These are phyloP conservation scores for Cladorhizidae sp. DNA, from an alignment of 37 sponge, comb jelly and placozoan genomes.

Conservation along the genomic window DNA sequence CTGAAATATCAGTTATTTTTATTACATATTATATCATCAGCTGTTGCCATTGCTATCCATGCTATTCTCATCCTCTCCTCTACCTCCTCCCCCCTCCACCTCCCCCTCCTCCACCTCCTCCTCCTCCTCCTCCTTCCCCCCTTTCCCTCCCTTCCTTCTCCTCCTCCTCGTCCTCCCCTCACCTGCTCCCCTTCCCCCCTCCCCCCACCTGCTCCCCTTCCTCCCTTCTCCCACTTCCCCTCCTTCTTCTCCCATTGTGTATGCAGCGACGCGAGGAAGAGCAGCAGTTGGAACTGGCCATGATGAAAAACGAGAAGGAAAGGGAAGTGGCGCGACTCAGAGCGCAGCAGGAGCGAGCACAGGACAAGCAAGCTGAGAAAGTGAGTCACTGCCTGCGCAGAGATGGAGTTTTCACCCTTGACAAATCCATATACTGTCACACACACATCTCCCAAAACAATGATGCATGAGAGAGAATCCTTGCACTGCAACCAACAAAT, in stretches of 20 bases:
- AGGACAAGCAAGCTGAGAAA: conserved; percentile 98
- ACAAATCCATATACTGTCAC: background rate
- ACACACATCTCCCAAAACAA: too few relatives aligned
- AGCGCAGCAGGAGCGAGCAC: conserved; percentile 96
- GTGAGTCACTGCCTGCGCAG: conserved; percentile 27
- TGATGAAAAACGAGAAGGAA: conserved; percentile 92
- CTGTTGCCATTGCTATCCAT: background rate
- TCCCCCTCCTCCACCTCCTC: background rate
- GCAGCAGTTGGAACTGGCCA: conserved; percentile 81
- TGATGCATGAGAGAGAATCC: too few relatives aligned
- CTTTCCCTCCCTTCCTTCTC: conserved; percentile 4
- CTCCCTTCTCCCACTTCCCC: background rate
- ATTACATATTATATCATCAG: too few relatives aligned
- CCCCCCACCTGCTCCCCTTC: too few relatives aligned
- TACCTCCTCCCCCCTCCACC: background rate
- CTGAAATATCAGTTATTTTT: background rate
- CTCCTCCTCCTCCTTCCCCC: too few relatives aligned
- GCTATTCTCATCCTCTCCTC: background rate
- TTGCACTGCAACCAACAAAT: too few relatives aligned
- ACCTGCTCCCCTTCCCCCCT: too few relatives aligned
- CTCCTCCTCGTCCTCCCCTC: background rate
- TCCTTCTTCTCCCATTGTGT: background rate
- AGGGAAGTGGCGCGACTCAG: conserved; percentile 90
- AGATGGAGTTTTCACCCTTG: background rate
- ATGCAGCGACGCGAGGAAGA: conserved; percentile 84